Evolutionary conservation across 1,140 invertebrate genomes (phyloP).

Genomic region (Hyposmocoma kahamanoa): DNA sequence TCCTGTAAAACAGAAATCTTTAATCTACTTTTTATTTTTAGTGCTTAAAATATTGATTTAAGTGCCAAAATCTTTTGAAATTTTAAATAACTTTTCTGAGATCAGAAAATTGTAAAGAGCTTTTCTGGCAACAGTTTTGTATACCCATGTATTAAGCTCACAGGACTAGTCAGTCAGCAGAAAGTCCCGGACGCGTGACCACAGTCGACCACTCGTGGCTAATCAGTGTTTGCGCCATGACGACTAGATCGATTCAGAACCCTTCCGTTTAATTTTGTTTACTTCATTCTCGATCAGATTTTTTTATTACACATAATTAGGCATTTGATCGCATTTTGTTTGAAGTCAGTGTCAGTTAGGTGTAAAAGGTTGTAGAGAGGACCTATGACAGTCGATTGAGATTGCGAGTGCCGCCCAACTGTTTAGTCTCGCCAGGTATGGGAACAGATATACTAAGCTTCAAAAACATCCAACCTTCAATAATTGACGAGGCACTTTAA

Average conservation of each 20-base stretch:
- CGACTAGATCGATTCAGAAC: neutral
- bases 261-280: neutral
- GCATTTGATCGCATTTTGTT: neutral
- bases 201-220: constrained; percentile 16
- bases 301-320: neutral
- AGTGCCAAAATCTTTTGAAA: neutral
- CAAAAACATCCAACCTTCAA: no score
- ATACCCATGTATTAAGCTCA: neutral
- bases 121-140: neutral
- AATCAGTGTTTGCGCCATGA: constrained; percentile 27
- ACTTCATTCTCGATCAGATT: neutral
- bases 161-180: neutral
- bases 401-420: no score
- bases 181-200: constrained; percentile 8
- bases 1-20: no score
- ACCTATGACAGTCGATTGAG: no score
- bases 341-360: neutral
- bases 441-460: no score
- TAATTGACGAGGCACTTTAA: no score
- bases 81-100: neutral
- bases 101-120: neutral
- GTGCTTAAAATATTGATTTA: neutral
- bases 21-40: no score
- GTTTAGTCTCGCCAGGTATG: no score
- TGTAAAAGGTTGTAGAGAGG: neutral